Conservation (phyloP, 2,797 vertebrate genomes). For the Diplodus puntazzo region DNA sequence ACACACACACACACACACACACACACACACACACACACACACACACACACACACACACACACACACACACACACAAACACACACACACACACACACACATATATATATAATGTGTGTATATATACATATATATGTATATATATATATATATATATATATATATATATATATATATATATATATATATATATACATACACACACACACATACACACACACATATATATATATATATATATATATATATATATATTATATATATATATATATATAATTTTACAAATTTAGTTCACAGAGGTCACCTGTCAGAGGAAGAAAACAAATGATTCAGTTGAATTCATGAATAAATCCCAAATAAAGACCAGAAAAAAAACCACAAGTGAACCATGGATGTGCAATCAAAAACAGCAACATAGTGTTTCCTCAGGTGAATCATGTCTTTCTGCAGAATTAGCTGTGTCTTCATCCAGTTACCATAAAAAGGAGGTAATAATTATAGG, state of each 20-base stretch:
- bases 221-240: too few species aligned
- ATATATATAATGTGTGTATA: not conserved
- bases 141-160: too few species aligned
- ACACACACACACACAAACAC: too few species aligned
- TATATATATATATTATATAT: too few species aligned
- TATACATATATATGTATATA: not conserved
- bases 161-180: too few species aligned
- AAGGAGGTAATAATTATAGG: conserved; percentile 11
- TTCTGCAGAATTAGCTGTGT: conserved; percentile 17
- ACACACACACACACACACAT: not conserved
- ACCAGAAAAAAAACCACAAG: conserved; percentile 2
- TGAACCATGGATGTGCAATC: conserved; percentile 18
- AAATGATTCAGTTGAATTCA: conserved; percentile 1
- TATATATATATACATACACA: too few species aligned
- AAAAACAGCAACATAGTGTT: not conserved
- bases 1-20: too few species aligned
- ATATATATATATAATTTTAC: too few species aligned
- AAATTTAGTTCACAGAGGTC: not conserved
- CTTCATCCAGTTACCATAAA: conserved; percentile 24
- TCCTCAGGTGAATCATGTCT: conserved; percentile 2
- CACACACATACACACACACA: too few species aligned
- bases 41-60: too few species aligned
- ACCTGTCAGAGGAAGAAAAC: not conserved
- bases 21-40: too few species aligned
- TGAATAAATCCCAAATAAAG: conserved; percentile 7